phyloP scores from a whole-genome alignment of 2,888 invertebrate species.

The Sesia apiformis region DNA sequence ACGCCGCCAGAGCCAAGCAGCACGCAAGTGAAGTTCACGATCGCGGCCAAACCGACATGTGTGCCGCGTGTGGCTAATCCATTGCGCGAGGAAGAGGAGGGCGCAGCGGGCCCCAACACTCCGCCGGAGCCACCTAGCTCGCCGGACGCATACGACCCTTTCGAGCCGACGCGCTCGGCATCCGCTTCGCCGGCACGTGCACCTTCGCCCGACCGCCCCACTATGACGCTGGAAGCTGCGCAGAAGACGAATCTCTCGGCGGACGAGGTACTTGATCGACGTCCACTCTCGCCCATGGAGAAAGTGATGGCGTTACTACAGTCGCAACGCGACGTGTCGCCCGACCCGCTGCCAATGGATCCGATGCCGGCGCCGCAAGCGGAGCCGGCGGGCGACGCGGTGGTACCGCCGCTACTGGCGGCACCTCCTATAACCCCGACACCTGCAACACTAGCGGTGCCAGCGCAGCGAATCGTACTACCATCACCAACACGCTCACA shows the following conservation, averaged over 20 bases:
- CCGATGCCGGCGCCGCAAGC: slow-evolving; percentile 9
- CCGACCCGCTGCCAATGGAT: slow-evolving; percentile 21
- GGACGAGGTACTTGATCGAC: slow-evolving; percentile 59
- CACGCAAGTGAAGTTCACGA: slow-evolving; percentile 8
- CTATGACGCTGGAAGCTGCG: slow-evolving; percentile 61
- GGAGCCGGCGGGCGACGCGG: slow-evolving; percentile 22
- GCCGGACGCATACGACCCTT: slow-evolving; percentile 92
- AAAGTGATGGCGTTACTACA: slow-evolving; percentile 75
- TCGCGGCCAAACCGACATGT: slow-evolving; percentile 27
- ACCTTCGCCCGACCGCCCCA: slow-evolving; percentile 24
- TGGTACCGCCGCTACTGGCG: slow-evolving; percentile 32
- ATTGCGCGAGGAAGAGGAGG: slow-evolving; percentile 69
- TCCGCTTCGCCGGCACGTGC: slow-evolving; percentile 51
- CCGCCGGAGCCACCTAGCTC: slow-evolving; percentile 64
- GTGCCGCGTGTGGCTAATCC: slow-evolving; percentile 77
- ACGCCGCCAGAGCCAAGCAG: slow-evolving; percentile 19
- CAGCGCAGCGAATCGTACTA: slow-evolving; percentile 56
- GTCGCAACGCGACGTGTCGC: slow-evolving; percentile 45
- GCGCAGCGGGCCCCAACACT: slow-evolving; percentile 75
- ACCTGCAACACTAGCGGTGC: slow-evolving; percentile 13
- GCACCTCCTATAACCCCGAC: slow-evolving; percentile 28
- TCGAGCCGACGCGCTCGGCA: slow-evolving; percentile 90
- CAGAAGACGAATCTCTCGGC: slow-evolving; percentile 66
- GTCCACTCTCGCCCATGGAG: slow-evolving; percentile 74
- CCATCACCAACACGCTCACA: slow-evolving; percentile 65